Evolutionary conservation across 2,113 vertebrate genomes (phyloP).

Genomic region (Asarcornis scutulata): DNA sequence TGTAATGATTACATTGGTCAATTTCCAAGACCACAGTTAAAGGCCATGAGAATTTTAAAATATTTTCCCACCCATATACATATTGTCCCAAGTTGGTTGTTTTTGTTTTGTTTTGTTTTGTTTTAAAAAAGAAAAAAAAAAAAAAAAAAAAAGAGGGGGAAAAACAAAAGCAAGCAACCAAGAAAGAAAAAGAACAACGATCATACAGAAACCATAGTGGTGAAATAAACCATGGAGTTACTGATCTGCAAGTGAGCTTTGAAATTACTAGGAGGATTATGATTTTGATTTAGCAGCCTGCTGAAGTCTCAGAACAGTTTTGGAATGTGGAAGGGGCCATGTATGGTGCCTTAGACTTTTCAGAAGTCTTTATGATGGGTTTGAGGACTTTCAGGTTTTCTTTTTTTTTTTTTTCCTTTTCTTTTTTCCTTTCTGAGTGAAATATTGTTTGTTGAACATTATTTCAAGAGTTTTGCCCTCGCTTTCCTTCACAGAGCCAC

Average conservation of each 20-base stretch:
- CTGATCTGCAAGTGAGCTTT: background rate
- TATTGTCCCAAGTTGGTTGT: background rate
- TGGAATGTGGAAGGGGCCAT: background rate
- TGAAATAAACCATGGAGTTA: background rate
- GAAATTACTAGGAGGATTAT: background rate
- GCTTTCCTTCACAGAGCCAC: slow-evolving; percentile 10
- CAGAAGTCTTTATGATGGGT: background rate
- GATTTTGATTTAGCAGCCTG: background rate
- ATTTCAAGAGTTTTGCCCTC: slow-evolving; percentile 37
- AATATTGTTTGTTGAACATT: slow-evolving; percentile 14
- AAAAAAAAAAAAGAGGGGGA: no score
- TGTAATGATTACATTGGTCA: slow-evolving; percentile 41
- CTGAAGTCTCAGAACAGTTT: background rate
- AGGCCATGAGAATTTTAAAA: slow-evolving; percentile 46
- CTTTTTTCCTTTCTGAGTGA: background rate
- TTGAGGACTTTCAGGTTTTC: background rate
- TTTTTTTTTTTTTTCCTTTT: no score
- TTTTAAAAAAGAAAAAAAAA: background rate
- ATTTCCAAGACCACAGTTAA: slow-evolving; percentile 51
- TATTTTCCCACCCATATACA: slow-evolving; percentile 40
- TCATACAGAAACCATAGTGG: background rate
- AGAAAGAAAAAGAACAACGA: background rate
- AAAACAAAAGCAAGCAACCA: background rate
- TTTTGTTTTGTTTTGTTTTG: no score
- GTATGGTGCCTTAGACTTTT: background rate